Evolutionary conservation across 2,797 vertebrate genomes (phyloP), one percentile per base, ranked within the genome.

Genomic region (Tenualosa thibaudeaui): DNA sequence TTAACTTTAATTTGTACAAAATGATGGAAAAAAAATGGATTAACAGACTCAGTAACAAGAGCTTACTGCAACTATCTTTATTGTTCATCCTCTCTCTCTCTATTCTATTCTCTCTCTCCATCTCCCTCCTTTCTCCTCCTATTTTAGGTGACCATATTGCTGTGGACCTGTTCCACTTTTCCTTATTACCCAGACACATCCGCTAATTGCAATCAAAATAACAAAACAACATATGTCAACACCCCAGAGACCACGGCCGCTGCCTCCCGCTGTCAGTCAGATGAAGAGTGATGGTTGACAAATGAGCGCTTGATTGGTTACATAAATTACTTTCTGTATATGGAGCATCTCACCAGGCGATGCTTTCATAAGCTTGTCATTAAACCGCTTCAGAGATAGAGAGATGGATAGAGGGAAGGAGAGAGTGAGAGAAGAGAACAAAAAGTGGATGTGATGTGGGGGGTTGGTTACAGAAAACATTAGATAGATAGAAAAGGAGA

Each of bases 281-380:
- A 94, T 93, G 91, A 92, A 93, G 94, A 94, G 93, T 93, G 93
- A 95, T 93, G 91, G 91, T 93, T 93, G 93, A 94, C 93, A 94
- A 94, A 94, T 93, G 92, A 95, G 91, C 87, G 88, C 86, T 90
- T 92, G 91, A 94, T 94, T 94, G 94, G 89, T 88, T 92, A 90
- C 92, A 93, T 94, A 93, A 93, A 94, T 94, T 91, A 93, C 88
- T 90, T 91, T 88, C 88, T 86, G 84, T 88, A 88, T 85, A 86
- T 86, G 40, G 89, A 87, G 86, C 86, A 86, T 89, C 85, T 87
- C 90, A 90, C 89, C 87, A 91, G 88, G 85, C 87, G 86, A 88
- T 81, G 46, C 71, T 81, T 85, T 78, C 71, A 78, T 78, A 78
- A 78, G 71, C 71, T 46, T 78, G 71, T 78, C 71, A 78, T 78